Evolutionary conservation across 2,113 vertebrate species (phyloP), one percentile per base, ranked within the genome.

Genomic region (Merops nubicus): DNA sequence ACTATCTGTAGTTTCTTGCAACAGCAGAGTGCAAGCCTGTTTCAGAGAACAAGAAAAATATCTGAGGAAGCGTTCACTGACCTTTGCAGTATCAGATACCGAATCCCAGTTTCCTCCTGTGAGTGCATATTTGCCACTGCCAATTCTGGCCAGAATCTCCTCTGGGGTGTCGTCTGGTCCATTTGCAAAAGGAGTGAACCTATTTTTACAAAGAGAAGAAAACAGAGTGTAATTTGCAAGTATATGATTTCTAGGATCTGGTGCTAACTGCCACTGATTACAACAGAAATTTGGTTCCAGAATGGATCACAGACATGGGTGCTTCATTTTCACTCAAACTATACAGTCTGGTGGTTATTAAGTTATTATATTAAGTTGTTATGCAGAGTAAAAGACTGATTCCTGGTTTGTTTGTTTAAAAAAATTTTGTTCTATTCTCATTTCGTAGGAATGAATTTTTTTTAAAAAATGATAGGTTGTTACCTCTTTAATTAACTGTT

Each of bases 141-240:
- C 98, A 4, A 99, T 99, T 83, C 99, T 98, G 17, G 99, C 99
- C 96, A 99, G 95, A 74, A 99, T 99, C 97, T 99, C 99, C 91
- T 99, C 99, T 5, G 99, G 98, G 3, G 99, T 99, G 82, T 99
- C 99, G 2, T 99, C 98, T 4, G 99, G 98, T 23, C 99, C 99
- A 29, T 99, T 99, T 51, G 99, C 99, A 96, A 99, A 99, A 4
- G 99, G 99, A 45, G 99, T 99, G 95, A 99, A 99, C 22, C 99
- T 99, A 42, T 34, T 63, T 4, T 7, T n/a, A 54, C 70, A 51
- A 26, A 38, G 3, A 33, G 2, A 12, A 72, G 22, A n/a, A 34
- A 6, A 29, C 6, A 59, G 18, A 13, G 20, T 47, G 19, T 38
- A 29, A 70, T 65, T 83, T 78, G 36, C 31, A 72, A 33, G 17